These are phyloP conservation scores for Ostrea denselamellosa DNA, from an alignment of 1,140 invertebrate species.

Conservation along the genomic window DNA sequence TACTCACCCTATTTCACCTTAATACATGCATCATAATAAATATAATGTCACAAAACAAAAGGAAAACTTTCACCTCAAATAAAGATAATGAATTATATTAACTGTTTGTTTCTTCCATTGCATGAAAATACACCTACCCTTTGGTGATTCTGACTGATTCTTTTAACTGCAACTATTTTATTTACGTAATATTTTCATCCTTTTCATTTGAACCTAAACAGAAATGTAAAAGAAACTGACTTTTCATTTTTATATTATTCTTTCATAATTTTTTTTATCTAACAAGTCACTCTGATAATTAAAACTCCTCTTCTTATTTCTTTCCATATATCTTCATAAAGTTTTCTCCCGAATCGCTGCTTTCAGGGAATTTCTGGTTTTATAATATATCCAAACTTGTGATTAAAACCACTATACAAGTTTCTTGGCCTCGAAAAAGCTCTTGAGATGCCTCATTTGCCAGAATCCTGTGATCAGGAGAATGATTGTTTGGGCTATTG, in stretches of 20 bases:
- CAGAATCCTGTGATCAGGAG: slow-evolving; percentile 96
- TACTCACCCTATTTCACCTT: neutral
- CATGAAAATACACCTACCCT: neutral
- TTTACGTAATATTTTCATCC: neutral
- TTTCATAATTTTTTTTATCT: neutral
- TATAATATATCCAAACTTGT: neutral
- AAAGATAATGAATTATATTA: slow-evolving; percentile 37
- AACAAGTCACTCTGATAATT: neutral
- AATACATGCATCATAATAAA: slow-evolving; percentile 15
- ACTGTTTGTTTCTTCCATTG: neutral
- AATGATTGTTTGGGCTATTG: slow-evolving; percentile 93
- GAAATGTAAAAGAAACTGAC: no score
- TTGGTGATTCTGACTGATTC: neutral
- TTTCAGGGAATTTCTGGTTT: neutral
- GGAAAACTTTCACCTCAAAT: slow-evolving; percentile 41
- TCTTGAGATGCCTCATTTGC: slow-evolving; percentile 99
- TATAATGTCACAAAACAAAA: slow-evolving; percentile 37
- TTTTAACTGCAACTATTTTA: neutral
- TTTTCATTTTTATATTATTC: neutral
- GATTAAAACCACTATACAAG: slow-evolving; percentile 86
- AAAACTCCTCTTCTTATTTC: neutral
- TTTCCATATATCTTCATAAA: neutral
- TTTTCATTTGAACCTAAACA: neutral
- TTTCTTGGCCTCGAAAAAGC: slow-evolving; percentile 99
- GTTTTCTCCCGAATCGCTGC: neutral